A percentile compares a stretch with the other conserved stretches of the same genome.
phyloP scores from a whole-genome alignment of 2,113 vertebrate species.

The Excalfactoria chinensis region DNA sequence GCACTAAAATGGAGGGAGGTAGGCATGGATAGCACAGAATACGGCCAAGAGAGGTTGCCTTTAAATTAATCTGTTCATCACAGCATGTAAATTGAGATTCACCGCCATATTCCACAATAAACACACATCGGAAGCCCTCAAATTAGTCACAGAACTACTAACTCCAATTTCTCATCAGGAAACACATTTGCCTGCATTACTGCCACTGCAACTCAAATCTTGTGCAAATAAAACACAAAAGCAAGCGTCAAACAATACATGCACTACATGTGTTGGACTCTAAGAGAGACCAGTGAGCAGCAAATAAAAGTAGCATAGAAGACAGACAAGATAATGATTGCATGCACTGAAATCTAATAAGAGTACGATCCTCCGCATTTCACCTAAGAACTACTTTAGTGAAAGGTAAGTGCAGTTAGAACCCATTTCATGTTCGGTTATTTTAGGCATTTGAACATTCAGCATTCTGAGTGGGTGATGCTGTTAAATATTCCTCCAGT shows the following conservation, averaged over 20 bases:
- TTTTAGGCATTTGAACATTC: background rate
- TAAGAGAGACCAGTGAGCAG: background rate
- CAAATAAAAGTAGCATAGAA: background rate
- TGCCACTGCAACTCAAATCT: background rate
- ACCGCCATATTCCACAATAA: background rate
- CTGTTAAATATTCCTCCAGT: background rate
- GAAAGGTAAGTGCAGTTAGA: background rate
- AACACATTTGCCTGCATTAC: accelerated
- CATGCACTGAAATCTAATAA: background rate
- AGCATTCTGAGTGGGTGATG: background rate
- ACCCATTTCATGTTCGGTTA: background rate
- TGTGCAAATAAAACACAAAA: background rate
- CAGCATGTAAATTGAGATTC: background rate
- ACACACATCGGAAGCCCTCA: background rate
- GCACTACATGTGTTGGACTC: background rate
- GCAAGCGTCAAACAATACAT: accelerated
- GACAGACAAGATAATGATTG: background rate
- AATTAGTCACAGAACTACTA: background rate
- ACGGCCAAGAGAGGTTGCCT: background rate
- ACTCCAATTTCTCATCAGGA: background rate
- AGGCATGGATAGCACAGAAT: background rate
- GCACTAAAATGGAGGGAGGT: background rate
- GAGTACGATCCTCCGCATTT: background rate
- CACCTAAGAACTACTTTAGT: background rate
- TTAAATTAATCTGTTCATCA: background rate